Percentiles rank a stretch among this genome's conserved stretches.
phyloP scores from a whole-genome alignment of 2,797 vertebrate species.

The Hybognathus amarus region DNA sequence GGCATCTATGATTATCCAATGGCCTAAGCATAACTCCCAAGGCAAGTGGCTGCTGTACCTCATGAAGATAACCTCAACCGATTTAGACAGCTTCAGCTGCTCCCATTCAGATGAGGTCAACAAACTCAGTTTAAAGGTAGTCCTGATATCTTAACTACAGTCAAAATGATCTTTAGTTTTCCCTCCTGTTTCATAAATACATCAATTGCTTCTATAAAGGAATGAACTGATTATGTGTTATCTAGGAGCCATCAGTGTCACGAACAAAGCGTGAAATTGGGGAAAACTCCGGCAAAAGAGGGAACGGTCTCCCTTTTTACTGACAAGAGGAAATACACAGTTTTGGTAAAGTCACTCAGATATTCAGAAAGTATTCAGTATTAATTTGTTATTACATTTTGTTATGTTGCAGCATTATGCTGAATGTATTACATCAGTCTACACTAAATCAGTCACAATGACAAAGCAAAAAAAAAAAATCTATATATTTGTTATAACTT shows the following conservation, averaged over 20 bases:
- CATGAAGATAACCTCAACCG: constrained; percentile 82
- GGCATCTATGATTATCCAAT: constrained; percentile 84
- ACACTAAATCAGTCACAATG: not conserved
- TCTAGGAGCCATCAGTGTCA: constrained; percentile 61
- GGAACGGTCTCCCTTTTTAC: constrained; percentile 76
- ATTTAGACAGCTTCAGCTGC: constrained; percentile 80
- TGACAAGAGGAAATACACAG: constrained; percentile 80
- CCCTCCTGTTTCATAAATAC: not conserved
- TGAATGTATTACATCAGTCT: not conserved
- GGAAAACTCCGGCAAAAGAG: constrained; percentile 54
- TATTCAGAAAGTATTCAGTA: not conserved
- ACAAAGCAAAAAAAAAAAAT: not conserved
- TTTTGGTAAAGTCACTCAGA: constrained; percentile 80
- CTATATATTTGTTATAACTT: not conserved
- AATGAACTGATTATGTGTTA: not conserved
- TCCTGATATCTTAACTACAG: not conserved
- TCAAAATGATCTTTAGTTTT: not conserved
- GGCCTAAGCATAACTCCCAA: constrained; percentile 84
- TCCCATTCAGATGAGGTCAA: constrained; percentile 79
- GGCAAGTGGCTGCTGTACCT: constrained; percentile 92
- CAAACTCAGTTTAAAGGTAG: constrained; percentile 48
- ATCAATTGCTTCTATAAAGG: not conserved
- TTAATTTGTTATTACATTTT: not conserved
- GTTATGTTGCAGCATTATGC: not conserved
- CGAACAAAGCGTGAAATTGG: constrained; percentile 82